Conservation (phyloP, 2,888 invertebrate species). For the Synergus itoensis region DNA sequence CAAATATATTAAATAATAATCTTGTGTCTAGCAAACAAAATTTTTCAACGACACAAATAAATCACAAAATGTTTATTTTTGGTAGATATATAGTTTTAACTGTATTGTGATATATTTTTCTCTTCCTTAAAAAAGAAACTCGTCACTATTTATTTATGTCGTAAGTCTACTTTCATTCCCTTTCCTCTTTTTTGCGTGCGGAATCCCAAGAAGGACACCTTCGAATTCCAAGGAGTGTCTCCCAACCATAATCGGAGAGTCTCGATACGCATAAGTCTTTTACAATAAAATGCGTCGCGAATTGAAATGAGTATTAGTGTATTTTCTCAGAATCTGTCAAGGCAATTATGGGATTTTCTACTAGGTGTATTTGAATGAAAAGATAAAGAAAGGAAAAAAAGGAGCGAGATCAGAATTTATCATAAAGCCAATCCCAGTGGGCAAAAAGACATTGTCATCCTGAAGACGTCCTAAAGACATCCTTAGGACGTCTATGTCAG, state of each 20-base stretch:
- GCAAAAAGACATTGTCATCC: no score
- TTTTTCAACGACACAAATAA: no score
- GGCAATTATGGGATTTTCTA: conserved; percentile 10
- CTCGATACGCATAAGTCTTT: conserved; percentile 16
- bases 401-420: not conserved
- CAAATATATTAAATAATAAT: no score
- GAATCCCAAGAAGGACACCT: conserved; percentile 22
- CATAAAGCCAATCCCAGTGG: not conserved
- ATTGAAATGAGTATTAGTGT: conserved; percentile 13
- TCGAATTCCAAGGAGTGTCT: conserved; percentile 37
- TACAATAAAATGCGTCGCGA: conserved; percentile 35
- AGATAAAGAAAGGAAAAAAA: not conserved
- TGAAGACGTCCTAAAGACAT: no score
- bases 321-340: conserved; percentile 24
- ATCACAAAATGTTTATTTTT: not conserved
- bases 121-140: not conserved
- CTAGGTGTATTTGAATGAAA: not conserved
- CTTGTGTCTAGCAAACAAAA: no score
- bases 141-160: conserved; percentile 16
- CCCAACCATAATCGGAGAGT: conserved; percentile 31
- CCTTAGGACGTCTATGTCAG: no score
- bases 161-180: conserved; percentile 12
- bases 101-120: not conserved
- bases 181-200: conserved; percentile 21
- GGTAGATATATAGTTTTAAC: not conserved